Evolutionary conservation across 1,140 invertebrate genomes (phyloP), one percentile per base, ranked within the genome.

Genomic region (Sipha flava): DNA sequence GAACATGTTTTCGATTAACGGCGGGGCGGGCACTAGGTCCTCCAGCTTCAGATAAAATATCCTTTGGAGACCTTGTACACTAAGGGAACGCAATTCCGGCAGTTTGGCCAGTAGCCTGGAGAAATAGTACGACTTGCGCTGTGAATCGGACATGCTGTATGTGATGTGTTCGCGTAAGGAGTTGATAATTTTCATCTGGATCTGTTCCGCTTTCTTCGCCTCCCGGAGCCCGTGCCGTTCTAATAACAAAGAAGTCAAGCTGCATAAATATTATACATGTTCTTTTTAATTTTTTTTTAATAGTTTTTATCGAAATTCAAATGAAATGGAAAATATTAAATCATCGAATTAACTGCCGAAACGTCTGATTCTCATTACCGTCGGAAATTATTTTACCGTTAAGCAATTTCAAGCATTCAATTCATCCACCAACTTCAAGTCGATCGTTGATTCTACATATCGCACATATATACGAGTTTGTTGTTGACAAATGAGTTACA

Each of bases 181-280:
- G 73, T 93, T 92, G 81, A 98, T 97, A 82, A 98, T 95, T 86
- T 96, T 96, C 93, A 95, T 95, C 85, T 98, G 95, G 10, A 98
- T 86, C 83, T 95, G 94, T 85, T 98, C 95, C 81, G 98, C 94
- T 83, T 93, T 92, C 82, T 94, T 91, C 0, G 95, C 93, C 84
- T 98, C 96, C 84, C 94, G 92, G 79, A 98, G 86, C 21, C 95
- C 95, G 83, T 97, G 95, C 34, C 96, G 90, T 85, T 97, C 96
- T 98, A 89, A 62, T 87, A 88, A 47, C 81, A 81, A 40, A 79
- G 18, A 81, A 57, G 40, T 9, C n/a, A 66, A 9, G 18, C 5
- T n/a, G 26, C 4, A 16, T 9, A 12, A 1, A 43, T 12, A 43
- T 43, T 43, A 43, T 7, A 6, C 40, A 43, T 43, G n/a, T n/a